Percentiles rank a stretch among this genome's conserved stretches.
These are phyloP conservation scores for Xenentodon cancila DNA, from an alignment of 2,797 vertebrate genomes.

Conservation along the genomic window DNA sequence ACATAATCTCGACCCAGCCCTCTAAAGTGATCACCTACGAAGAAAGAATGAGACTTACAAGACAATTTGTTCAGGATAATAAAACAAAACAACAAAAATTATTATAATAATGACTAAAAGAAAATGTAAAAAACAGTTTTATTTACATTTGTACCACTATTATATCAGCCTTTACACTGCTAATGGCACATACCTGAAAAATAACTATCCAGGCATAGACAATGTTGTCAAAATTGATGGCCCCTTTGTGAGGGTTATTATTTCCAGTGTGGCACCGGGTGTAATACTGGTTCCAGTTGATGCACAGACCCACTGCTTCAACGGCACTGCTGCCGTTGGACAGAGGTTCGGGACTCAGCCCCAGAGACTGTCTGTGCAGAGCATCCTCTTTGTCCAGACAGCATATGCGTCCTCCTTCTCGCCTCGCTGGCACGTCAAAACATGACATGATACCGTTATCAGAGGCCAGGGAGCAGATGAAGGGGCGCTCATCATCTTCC, in stretches of 20 bases:
- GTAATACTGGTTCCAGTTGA: conserved; percentile 99
- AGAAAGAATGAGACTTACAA: conserved; percentile 1
- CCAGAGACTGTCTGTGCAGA: conserved; percentile 85
- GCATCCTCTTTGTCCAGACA: conserved; percentile 94
- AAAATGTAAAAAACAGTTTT: no score
- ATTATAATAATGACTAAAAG: no score
- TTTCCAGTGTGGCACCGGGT: conserved; percentile 92
- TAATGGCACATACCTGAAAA: conserved; percentile 79
- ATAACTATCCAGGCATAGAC: conserved; percentile 99
- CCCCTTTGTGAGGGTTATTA: conserved; percentile 94
- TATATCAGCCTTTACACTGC: no score
- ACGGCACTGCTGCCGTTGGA: conserved; percentile 82
- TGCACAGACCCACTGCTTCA: conserved; percentile 86
- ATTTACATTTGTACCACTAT: no score
- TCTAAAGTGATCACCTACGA: conserved; percentile 96
- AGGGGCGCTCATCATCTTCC: conserved; percentile 95
- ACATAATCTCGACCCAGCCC: conserved; percentile 99
- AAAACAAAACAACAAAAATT: no score
- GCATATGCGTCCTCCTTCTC: conserved; percentile 91
- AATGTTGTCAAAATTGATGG: conserved; percentile 99
- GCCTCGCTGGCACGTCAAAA: conserved; percentile 88
- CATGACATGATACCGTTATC: conserved; percentile 99
- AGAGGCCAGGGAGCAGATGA: conserved; percentile 95
- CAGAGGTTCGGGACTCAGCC: conserved; percentile 83
- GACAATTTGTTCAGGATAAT: no score